Percentiles rank a stretch among this genome's conserved stretches.
Conservation (phyloP, 2,797 vertebrate species). For the Carapus acus region DNA sequence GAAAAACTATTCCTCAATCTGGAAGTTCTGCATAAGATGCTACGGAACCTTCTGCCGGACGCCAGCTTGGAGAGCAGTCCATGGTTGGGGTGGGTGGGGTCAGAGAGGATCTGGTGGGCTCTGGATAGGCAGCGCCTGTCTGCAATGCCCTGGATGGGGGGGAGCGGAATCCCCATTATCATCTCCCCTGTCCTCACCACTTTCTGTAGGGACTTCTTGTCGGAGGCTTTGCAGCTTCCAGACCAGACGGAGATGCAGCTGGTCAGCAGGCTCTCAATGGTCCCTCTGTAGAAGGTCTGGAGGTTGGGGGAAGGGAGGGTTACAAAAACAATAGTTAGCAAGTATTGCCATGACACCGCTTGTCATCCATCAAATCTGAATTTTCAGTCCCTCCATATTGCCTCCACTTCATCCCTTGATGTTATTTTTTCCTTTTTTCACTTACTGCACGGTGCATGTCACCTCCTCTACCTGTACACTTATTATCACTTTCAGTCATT, state of each 20-base stretch:
- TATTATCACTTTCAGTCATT: not conserved
- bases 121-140: no score
- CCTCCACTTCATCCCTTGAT: no score
- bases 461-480: no score
- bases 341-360: no score
- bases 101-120: not conserved
- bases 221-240: slow-evolving; percentile 2
- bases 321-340: no score
- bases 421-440: no score
- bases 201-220: slow-evolving; percentile 1
- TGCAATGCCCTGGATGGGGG: not conserved
- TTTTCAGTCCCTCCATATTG: no score
- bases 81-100: slow-evolving; percentile 8
- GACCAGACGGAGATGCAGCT: slow-evolving; percentile 6
- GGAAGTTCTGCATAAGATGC: slow-evolving; percentile 1
- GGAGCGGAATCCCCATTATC: no score
- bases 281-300: not conserved
- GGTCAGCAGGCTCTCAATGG: slow-evolving; percentile 1
- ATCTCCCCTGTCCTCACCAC: slow-evolving; percentile 3
- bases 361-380: no score
- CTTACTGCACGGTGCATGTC: no score
- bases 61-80: slow-evolving; percentile 12
- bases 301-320: not conserved
- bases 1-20: not conserved
- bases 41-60: slow-evolving; percentile 11